These are phyloP conservation scores for Eupithecia dodoneata DNA, from an alignment of 2,888 invertebrate species.

Conservation along the genomic window DNA sequence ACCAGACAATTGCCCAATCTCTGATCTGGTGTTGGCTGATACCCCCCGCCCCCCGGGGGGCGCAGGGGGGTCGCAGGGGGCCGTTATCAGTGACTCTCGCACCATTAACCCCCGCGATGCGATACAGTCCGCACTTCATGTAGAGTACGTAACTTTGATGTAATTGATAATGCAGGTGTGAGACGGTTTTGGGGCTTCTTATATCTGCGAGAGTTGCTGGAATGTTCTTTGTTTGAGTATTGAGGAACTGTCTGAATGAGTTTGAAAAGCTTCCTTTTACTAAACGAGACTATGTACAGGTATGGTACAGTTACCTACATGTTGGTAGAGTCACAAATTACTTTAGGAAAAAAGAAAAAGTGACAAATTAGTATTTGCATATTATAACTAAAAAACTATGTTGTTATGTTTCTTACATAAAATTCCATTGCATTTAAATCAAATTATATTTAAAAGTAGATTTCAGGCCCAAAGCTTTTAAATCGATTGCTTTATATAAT, in stretches of 20 bases:
- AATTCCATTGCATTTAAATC: no score
- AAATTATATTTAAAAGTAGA: no score
- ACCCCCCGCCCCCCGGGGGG: conserved; percentile 43
- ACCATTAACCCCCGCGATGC: conserved; percentile 80
- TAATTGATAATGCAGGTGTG: conserved; percentile 65
- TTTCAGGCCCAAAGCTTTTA: neutral
- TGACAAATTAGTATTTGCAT: no score
- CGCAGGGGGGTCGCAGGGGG: conserved; percentile 44
- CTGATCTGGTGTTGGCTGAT: conserved; percentile 67
- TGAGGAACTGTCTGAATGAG: neutral
- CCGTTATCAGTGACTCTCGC: conserved; percentile 73
- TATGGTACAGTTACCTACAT: no score
- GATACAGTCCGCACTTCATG: conserved; percentile 79
- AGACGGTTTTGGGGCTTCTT: conserved; percentile 40
- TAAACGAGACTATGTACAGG: neutral
- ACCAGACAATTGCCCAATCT: conserved; percentile 75
- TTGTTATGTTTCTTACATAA: no score
- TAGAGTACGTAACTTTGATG: conserved; percentile 69
- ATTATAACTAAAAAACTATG: no score
- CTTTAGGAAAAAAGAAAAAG: no score
- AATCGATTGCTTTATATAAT: neutral
- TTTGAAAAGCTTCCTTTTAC: neutral
- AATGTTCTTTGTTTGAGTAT: neutral
- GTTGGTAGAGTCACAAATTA: no score
- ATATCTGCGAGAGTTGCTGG: neutral